These are phyloP conservation scores for Ornithoptera alexandrae DNA, from an alignment of 2,888 invertebrate genomes.

Conservation along the genomic window DNA sequence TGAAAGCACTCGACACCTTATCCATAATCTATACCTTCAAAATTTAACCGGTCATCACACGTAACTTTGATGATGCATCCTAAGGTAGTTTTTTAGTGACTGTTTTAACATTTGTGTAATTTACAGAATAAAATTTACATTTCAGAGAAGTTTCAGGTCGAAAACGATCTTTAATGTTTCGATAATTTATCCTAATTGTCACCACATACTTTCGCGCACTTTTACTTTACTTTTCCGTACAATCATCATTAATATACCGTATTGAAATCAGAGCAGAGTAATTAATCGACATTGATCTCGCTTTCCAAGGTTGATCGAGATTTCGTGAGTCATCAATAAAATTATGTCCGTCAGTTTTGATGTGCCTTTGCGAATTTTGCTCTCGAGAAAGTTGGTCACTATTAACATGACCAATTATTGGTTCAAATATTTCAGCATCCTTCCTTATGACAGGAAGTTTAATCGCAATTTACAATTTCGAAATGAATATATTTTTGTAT, in stretches of 20 bases:
- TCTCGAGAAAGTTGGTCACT: slow-evolving; percentile 47
- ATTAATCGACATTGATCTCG: slow-evolving; percentile 45
- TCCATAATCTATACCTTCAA: too few relatives aligned
- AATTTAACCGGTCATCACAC: too few relatives aligned
- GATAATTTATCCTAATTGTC: neutral
- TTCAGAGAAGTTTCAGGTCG: neutral
- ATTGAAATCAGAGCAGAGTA: slow-evolving; percentile 50
- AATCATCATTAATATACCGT: slow-evolving; percentile 30
- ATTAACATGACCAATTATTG: slow-evolving; percentile 19
- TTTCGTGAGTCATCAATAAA: slow-evolving; percentile 54
- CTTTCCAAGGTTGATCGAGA: slow-evolving; percentile 53
- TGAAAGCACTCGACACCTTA: too few relatives aligned
- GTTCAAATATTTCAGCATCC: slow-evolving; percentile 30
- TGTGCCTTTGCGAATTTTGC: slow-evolving; percentile 40
- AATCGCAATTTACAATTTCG: too few relatives aligned
- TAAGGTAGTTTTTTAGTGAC: too few relatives aligned
- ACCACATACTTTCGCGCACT: slow-evolving; percentile 16
- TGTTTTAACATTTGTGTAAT: too few relatives aligned
- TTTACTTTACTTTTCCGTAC: slow-evolving; percentile 4
- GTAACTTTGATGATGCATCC: too few relatives aligned
- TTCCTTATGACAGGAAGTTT: slow-evolving; percentile 28
- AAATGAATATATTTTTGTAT: too few relatives aligned
- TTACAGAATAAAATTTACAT: neutral
- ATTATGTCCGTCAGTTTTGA: slow-evolving; percentile 52
- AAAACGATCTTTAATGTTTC: neutral